Percentiles rank a stretch among this genome's conserved stretches.
Conservation (phyloP, 2,888 invertebrate genomes). For the Acanthosepion lycidas region DNA sequence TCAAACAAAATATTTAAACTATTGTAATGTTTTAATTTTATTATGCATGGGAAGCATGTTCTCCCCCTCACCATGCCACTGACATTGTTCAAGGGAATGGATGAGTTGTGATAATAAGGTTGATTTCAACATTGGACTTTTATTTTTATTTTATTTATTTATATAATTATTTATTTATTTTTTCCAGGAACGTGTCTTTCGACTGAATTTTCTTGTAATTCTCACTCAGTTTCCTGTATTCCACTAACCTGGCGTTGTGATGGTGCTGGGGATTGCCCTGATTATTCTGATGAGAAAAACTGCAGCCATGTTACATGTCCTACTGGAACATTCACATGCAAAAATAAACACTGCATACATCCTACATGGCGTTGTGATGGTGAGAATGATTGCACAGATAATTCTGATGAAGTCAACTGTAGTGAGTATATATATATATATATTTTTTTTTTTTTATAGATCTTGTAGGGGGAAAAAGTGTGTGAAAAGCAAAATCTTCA, state of each 20-base stretch:
- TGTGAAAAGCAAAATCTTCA: no score
- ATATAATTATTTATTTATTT: not conserved
- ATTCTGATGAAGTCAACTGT: constrained; percentile 33
- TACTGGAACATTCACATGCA: not conserved
- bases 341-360: not conserved
- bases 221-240: constrained; percentile 58
- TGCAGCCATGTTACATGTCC: constrained; percentile 50
- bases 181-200: not conserved
- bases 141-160: no score
- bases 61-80: no score
- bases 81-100: no score
- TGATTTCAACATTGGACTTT: no score
- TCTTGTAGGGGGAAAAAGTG: no score
- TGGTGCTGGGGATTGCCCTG: constrained; percentile 65
- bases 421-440: not conserved
- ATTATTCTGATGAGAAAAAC: constrained; percentile 57
- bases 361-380: not conserved
- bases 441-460: no score
- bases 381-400: constrained; percentile 15
- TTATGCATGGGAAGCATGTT: no score
- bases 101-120: no score
- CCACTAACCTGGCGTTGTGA: constrained; percentile 67
- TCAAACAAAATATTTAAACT: no score
- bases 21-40: no score
- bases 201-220: not conserved